These are phyloP conservation scores for Hirtodrosophila duncani DNA, from an alignment of 2,888 invertebrate species.

Conservation along the genomic window DNA sequence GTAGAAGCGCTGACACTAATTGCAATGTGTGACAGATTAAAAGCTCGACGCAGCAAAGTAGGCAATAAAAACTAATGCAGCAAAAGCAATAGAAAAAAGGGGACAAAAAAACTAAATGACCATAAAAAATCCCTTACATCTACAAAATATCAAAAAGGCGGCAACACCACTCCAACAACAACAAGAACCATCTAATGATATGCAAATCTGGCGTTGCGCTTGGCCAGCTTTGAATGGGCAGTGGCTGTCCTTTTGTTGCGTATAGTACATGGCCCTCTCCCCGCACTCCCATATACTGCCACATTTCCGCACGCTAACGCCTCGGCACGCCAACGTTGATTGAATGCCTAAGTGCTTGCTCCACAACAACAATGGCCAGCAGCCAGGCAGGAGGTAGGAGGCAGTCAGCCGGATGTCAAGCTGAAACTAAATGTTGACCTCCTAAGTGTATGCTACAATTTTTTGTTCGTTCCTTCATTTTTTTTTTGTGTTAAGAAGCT, in stretches of 20 bases:
- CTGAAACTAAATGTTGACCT: conserved; percentile 63
- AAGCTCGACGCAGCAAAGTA: conserved; percentile 37
- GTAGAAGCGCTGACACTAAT: conserved; percentile 54
- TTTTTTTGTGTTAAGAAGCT: conserved; percentile 27
- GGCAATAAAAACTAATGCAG: conserved; percentile 34
- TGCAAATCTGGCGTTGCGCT: conserved; percentile 64
- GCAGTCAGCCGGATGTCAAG: conserved; percentile 33
- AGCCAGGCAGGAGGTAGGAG: not conserved
- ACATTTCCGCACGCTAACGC: conserved; percentile 53
- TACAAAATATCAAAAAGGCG: conserved; percentile 19
- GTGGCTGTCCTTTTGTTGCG: conserved; percentile 11
- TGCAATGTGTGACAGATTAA: conserved; percentile 56
- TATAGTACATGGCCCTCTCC: not conserved
- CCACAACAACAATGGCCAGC: conserved; percentile 28
- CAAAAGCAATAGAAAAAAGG: not conserved
- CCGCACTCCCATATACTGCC: not conserved
- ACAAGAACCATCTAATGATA: conserved; percentile 33
- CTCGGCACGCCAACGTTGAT: conserved; percentile 55
- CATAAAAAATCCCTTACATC: conserved; percentile 29
- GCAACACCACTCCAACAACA: conserved; percentile 17
- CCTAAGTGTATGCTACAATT: conserved; percentile 44
- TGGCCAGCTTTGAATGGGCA: conserved; percentile 45
- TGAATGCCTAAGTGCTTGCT: conserved; percentile 61
- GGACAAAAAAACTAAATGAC: conserved; percentile 4
- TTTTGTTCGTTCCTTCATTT: conserved; percentile 2